Evolutionary conservation across 1,140 invertebrate genomes (phyloP).

Genomic region (Lordiphosa clarofinis): DNA sequence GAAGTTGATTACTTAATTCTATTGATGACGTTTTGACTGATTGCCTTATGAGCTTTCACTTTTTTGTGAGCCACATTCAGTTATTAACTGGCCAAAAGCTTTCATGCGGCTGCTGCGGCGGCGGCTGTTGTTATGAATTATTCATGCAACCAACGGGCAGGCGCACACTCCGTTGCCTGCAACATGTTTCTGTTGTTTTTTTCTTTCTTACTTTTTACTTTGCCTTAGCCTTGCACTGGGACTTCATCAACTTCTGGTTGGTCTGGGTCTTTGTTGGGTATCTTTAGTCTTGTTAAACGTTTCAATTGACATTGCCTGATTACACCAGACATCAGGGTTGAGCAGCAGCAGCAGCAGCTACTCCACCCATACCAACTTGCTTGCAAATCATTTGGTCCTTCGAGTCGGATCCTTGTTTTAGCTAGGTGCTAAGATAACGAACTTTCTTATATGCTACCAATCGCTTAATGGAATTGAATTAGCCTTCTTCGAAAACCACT

Average conservation of each 20-base stretch:
- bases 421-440: too few species aligned
- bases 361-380: too few species aligned
- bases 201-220: not conserved
- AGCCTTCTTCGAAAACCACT: too few species aligned
- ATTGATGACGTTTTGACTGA: conserved; percentile 79
- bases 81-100: conserved; percentile 60
- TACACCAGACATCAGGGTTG: conserved; percentile 33
- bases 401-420: too few species aligned
- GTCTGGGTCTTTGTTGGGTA: conserved; percentile 38
- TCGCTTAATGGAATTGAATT: too few species aligned
- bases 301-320: conserved; percentile 60
- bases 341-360: too few species aligned
- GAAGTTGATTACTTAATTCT: conserved; percentile 78
- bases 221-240: conserved; percentile 46
- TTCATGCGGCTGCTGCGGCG: conserved; percentile 25
- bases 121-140: conserved; percentile 63
- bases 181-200: conserved; percentile 30
- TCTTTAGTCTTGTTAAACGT: conserved; percentile 60
- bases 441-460: too few species aligned
- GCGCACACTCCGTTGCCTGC: conserved; percentile 46
- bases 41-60: conserved; percentile 79
- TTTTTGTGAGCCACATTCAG: conserved; percentile 52
- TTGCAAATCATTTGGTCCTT: too few species aligned
- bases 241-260: conserved; percentile 52
- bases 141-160: conserved; percentile 69